Evolutionary conservation across 2,888 invertebrate species (phyloP).

Genomic region (Syritta pipiens): DNA sequence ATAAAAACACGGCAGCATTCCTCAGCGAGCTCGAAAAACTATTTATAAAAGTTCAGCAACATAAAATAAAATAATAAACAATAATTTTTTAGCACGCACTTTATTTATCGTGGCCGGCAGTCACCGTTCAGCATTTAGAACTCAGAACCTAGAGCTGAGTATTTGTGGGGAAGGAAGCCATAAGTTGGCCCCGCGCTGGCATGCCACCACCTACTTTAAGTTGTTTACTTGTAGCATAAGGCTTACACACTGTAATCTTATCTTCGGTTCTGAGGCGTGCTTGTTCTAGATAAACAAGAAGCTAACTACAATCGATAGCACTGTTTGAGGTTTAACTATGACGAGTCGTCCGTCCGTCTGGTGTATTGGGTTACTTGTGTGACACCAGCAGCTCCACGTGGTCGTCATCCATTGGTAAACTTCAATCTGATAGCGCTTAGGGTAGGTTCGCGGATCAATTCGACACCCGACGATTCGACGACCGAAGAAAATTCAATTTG

Average conservation of each 20-base stretch:
- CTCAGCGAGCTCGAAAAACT: too few relatives aligned
- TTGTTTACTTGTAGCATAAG: constrained; percentile 21
- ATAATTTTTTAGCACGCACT: neutral
- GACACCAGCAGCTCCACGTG: constrained; percentile 27
- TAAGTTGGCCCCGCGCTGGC: constrained; percentile 12
- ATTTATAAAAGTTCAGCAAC: neutral
- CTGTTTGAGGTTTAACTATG: constrained; percentile 3
- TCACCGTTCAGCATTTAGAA: too few relatives aligned
- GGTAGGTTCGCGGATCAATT: too few relatives aligned
- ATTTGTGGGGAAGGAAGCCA: constrained; percentile 5
- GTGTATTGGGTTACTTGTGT: constrained; percentile 15
- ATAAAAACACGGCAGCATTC: neutral
- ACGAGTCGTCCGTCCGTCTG: neutral
- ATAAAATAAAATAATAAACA: neutral
- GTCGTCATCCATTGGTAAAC: neutral
- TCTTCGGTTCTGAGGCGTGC: neutral
- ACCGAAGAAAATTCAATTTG: too few relatives aligned
- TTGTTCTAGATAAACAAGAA: neutral
- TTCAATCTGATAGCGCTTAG: neutral
- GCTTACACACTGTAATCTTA: constrained; percentile 23
- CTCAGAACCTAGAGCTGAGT: too few relatives aligned
- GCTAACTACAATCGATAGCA: constrained; percentile 4
- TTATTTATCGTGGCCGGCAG: constrained; percentile 11
- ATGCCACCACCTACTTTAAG: constrained; percentile 10
- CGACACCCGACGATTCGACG: too few relatives aligned